A percentile compares a stretch with the other conserved stretches of the same genome.
Conservation (phyloP, 2,113 vertebrate genomes). For the Xenopus borealis region DNA sequence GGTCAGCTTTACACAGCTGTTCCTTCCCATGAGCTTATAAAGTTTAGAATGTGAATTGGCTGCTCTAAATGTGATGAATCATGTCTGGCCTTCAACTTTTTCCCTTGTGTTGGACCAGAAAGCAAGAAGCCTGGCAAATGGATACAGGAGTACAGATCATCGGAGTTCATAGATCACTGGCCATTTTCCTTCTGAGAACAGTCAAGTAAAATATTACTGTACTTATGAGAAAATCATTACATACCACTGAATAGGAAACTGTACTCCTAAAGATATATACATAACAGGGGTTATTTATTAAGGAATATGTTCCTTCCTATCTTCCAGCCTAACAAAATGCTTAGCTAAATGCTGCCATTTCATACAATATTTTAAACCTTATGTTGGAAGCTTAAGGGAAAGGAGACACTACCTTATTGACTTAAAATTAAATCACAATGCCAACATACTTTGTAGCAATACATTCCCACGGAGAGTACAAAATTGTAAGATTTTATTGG, state of each 20-base stretch:
- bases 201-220: conserved; percentile 22
- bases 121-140: conserved; percentile 50
- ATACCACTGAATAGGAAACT: not conserved
- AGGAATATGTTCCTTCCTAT: not conserved
- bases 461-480: no score
- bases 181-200: conserved; percentile 28
- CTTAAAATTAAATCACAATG: no score
- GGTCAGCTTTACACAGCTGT: conserved; percentile 43
- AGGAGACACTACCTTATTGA: no score
- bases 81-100: conserved; percentile 51
- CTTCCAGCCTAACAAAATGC: no score
- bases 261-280: not conserved
- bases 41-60: conserved; percentile 45
- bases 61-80: conserved; percentile 53
- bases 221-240: conserved; percentile 37
- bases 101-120: conserved; percentile 29
- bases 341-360: no score
- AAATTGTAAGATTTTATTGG: no score
- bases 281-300: not conserved
- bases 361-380: no score
- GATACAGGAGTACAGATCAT: conserved; percentile 39
- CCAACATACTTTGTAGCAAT: no score
- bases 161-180: conserved; percentile 43
- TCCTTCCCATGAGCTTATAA: conserved; percentile 41
- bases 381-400: no score